Evolutionary conservation across 1,140 invertebrate species (phyloP).

Genomic region (Drosophila sp.): DNA sequence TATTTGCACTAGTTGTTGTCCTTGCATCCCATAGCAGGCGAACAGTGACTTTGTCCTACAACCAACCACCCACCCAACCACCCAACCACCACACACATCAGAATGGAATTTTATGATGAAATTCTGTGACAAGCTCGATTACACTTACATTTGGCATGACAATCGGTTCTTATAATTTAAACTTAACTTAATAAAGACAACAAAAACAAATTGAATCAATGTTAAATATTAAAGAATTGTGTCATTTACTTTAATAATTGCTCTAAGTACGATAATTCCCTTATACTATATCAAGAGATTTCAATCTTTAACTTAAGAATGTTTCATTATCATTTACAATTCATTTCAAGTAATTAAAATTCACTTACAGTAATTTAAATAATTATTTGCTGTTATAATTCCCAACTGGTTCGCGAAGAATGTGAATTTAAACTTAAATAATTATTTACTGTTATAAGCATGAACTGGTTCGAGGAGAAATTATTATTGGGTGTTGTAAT

Average conservation of each 20-base stretch:
- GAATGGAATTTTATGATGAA: background rate
- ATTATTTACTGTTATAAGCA: no score
- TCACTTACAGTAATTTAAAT: no score
- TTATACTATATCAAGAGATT: background rate
- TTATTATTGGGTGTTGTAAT: no score
- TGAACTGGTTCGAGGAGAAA: no score
- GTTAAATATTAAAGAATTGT: background rate
- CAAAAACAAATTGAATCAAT: background rate
- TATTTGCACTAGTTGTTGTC: slow-evolving; percentile 63
- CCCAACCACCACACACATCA: background rate
- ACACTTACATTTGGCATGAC: slow-evolving; percentile 6
- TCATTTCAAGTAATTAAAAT: no score
- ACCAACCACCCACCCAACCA: background rate
- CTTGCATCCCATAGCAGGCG: slow-evolving; percentile 18
- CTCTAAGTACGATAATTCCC: background rate
- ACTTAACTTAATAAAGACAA: background rate
- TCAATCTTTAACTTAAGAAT: no score
- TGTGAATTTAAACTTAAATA: no score
- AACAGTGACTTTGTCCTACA: slow-evolving; percentile 24
- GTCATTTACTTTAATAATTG: background rate
- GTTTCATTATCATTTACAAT: no score
- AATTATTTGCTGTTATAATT: no score
- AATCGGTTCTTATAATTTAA: background rate
- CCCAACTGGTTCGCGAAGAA: no score
- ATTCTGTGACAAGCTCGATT: slow-evolving; percentile 13